Percentiles rank a stretch among this genome's conserved stretches.
Evolutionary conservation across 2,113 vertebrate genomes (phyloP).

Genomic region (Festucalex cinctus): DNA sequence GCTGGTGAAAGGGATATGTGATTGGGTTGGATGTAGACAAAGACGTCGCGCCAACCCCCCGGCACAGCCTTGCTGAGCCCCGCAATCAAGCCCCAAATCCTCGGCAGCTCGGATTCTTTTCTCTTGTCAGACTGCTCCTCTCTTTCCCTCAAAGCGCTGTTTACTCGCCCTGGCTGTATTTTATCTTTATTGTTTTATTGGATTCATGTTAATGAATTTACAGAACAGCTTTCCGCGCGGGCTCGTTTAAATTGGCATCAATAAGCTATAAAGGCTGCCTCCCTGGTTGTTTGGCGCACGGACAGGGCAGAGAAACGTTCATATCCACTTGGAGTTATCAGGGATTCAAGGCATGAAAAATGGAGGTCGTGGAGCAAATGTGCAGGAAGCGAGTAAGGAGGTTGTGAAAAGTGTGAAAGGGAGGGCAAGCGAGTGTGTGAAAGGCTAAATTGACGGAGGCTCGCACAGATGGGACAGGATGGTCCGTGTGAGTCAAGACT

Average conservation of each 20-base stretch:
- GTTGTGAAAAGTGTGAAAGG: conserved; percentile 49
- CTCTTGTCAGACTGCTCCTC: conserved; percentile 9
- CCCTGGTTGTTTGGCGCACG: conserved; percentile 4
- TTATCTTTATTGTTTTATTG: conserved; percentile 5
- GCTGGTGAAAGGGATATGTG: conserved; percentile 32
- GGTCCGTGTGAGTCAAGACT: conserved; percentile 62
- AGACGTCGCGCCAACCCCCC: conserved; percentile 24
- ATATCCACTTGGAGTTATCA: conserved; percentile 23
- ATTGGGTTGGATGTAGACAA: conserved; percentile 50
- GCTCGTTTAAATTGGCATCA: conserved; percentile 17
- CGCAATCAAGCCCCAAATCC: conserved; percentile 49
- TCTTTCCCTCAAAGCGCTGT: conserved; percentile 12
- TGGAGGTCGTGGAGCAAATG: conserved; percentile 58
- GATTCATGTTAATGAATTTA: conserved; percentile 36
- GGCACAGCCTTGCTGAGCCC: conserved; percentile 26
- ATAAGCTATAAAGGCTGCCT: conserved; percentile 28
- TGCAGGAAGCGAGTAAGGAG: conserved; percentile 38
- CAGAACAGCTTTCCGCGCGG: conserved; percentile 11
- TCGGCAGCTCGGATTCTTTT: conserved; percentile 37
- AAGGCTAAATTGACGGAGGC: conserved; percentile 48
- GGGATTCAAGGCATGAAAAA: conserved; percentile 46
- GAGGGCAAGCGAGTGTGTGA: conserved; percentile 59
- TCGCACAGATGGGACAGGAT: conserved; percentile 58
- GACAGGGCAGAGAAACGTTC: neutral
- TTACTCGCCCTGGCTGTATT: neutral